A percentile compares a stretch with the other conserved stretches of the same genome.
Evolutionary conservation across 92 coral and sea anemone species (phyloP).

Genomic region (Bergia sp.): DNA sequence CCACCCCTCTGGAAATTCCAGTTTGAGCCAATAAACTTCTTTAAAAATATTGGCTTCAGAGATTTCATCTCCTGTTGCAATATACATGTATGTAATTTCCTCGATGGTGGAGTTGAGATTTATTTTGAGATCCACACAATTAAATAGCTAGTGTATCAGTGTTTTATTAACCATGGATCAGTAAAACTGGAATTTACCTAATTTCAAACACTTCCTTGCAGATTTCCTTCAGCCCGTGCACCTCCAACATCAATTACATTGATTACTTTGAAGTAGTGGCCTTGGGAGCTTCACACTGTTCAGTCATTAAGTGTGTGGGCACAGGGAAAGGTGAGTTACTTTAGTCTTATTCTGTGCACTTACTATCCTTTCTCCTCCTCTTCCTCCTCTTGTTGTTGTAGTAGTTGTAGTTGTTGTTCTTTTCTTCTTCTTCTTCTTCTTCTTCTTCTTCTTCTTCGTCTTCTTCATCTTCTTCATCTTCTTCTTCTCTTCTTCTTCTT

Average conservation of each 20-base stretch:
- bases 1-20: neutral
- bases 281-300: conserved; percentile 93
- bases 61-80: neutral
- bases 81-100: neutral
- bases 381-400: no score
- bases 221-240: conserved; percentile 82
- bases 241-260: conserved; percentile 63
- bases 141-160: neutral
- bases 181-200: neutral
- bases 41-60: no score
- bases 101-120: neutral
- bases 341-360: neutral
- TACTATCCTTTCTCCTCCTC: no score
- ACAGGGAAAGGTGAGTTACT: conserved; percentile 77
- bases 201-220: conserved; percentile 32
- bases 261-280: conserved; percentile 93
- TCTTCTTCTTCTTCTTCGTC: neutral
- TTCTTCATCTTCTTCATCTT: no score
- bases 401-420: neutral
- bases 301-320: conserved; percentile 86
- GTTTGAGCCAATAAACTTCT: neutral
- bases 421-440: neutral
- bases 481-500: no score
- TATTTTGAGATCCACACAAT: neutral
- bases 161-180: neutral